A percentile compares a stretch with the other conserved stretches of the same genome.
phyloP scores from a whole-genome alignment of 2,113 vertebrate species.

The Cynocephalus volans region DNA sequence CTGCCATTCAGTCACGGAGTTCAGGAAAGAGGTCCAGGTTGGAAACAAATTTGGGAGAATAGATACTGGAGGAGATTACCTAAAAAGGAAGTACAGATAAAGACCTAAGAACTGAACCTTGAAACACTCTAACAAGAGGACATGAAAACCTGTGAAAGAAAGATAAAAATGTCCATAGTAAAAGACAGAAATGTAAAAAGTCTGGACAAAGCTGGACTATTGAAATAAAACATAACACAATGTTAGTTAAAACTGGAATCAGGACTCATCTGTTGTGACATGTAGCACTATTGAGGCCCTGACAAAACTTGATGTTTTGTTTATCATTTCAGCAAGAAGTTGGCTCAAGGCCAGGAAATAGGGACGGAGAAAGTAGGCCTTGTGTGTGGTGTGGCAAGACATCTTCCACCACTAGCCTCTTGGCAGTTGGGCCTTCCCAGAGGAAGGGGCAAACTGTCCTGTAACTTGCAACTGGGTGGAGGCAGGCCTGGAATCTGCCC shows the following conservation, averaged over 20 bases:
- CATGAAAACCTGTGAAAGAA: not conserved
- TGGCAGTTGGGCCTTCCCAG: not conserved
- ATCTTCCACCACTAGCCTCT: not conserved
- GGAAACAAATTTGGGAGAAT: not conserved
- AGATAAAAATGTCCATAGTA: not conserved
- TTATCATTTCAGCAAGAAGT: not conserved
- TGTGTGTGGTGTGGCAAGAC: not conserved
- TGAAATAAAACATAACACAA: constrained; percentile 22
- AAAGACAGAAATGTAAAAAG: not conserved
- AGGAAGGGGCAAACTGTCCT: not conserved
- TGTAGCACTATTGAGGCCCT: not conserved
- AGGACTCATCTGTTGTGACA: not conserved
- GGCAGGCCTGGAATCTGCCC: not conserved
- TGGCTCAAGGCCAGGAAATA: not conserved
- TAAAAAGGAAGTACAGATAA: not conserved
- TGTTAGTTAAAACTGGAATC: constrained; percentile 12
- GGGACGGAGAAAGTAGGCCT: not conserved
- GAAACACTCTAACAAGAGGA: not conserved
- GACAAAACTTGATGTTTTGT: not conserved
- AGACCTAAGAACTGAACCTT: not conserved
- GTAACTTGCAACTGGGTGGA: not conserved
- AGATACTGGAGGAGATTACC: not conserved
- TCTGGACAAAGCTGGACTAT: not conserved
- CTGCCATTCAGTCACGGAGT: not conserved
- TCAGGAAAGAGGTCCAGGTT: not conserved